Conservation (phyloP, 2,113 vertebrate genomes). For the Mohoua ochrocephala region DNA sequence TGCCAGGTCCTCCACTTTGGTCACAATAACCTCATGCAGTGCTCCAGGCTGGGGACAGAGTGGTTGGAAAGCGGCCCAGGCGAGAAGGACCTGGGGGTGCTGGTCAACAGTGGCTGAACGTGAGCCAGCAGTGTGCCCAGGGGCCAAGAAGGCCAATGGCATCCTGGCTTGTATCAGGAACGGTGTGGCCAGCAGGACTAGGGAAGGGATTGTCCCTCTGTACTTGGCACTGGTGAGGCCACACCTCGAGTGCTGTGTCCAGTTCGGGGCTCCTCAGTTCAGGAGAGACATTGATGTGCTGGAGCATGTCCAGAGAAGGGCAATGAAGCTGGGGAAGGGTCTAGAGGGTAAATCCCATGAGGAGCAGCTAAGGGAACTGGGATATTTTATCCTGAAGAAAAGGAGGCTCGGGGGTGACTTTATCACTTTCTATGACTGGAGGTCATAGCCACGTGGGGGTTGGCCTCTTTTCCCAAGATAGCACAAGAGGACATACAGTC, state of each 20-base stretch:
- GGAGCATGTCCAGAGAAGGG: neutral
- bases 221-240: neutral
- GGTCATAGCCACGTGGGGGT: neutral
- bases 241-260: neutral
- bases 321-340: neutral
- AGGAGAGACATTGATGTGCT: neutral
- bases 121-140: neutral
- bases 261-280: rapidly evolving
- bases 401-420: neutral
- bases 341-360: neutral
- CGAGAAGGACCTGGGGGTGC: neutral
- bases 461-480: neutral
- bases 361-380: neutral
- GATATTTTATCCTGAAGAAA: neutral
- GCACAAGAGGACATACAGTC: neutral
- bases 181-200: neutral
- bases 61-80: neutral
- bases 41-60: neutral
- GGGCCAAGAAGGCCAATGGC: rapidly evolving
- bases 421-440: neutral
- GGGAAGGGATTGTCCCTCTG: neutral
- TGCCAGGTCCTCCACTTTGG: neutral
- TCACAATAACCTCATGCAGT: neutral
- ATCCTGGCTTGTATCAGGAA: neutral
- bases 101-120: neutral